Percentiles rank a stretch among this genome's conserved stretches.
phyloP scores from a whole-genome alignment of 37 sponge, comb jelly and placozoan species.

The Cliona cf. orientalis region DNA sequence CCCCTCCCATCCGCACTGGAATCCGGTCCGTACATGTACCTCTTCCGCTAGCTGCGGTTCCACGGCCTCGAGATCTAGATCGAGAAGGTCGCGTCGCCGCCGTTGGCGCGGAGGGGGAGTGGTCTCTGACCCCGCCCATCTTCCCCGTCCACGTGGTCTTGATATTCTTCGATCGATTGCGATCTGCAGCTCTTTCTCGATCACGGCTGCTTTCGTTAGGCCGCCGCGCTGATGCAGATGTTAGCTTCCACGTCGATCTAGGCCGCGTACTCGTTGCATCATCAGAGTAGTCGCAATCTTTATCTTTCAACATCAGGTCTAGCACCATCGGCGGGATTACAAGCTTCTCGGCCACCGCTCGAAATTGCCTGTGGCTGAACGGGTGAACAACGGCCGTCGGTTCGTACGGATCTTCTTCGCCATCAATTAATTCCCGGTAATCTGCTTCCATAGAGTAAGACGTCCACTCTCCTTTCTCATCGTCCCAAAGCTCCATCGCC shows the following conservation, averaged over 20 bases:
- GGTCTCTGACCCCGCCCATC: slow-evolving; percentile 12
- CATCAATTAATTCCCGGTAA: no score
- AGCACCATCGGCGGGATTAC: slow-evolving; percentile 11
- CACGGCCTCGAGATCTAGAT: background rate
- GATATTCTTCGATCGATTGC: background rate
- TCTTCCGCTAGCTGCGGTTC: no score
- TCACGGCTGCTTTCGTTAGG: no score
- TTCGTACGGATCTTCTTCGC: background rate
- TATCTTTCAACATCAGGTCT: background rate
- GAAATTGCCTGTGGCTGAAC: slow-evolving; percentile 15
- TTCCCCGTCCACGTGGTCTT: background rate
- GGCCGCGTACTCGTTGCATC: background rate
- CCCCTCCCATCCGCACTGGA: background rate
- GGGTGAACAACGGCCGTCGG: slow-evolving; percentile 2
- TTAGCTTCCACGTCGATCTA: background rate
- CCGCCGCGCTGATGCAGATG: background rate
- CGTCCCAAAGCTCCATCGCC: no score
- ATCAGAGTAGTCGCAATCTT: background rate
- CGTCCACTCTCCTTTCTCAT: no score
- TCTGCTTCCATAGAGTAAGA: no score
- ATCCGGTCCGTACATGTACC: no score
- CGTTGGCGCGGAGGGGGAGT: no score
- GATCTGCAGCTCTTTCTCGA: background rate
- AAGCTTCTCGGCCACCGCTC: slow-evolving; percentile 1
- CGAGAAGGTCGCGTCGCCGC: no score